These are phyloP conservation scores for Hoplostethus atlanticus DNA, from an alignment of 2,797 vertebrate species.

Conservation along the genomic window DNA sequence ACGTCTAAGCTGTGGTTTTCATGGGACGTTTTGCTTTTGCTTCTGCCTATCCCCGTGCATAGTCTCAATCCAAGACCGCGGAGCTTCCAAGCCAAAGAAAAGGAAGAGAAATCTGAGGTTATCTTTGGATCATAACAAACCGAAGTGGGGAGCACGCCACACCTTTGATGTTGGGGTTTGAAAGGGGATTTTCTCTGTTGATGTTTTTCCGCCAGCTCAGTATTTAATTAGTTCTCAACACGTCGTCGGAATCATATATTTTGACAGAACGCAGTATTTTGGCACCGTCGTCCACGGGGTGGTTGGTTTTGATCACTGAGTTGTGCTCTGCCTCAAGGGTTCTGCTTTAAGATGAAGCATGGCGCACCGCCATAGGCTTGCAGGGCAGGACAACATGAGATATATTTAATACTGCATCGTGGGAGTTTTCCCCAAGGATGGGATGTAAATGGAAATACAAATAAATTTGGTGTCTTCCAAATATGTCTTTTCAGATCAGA, in stretches of 20 bases:
- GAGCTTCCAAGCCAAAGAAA: constrained; percentile 44
- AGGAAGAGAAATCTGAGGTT: constrained; percentile 42
- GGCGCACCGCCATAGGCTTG: constrained; percentile 57
- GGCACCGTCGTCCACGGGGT: constrained; percentile 45
- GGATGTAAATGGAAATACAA: constrained; percentile 42
- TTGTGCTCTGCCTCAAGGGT: constrained; percentile 59
- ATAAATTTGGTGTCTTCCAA: constrained; percentile 46
- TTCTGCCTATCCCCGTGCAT: constrained; percentile 4
- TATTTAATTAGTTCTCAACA: constrained; percentile 80
- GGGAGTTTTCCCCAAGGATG: constrained; percentile 56
- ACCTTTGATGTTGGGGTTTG: constrained; percentile 66
- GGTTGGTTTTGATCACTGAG: constrained; percentile 69
- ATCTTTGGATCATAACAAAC: constrained; percentile 73
- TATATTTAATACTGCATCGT: constrained; percentile 63
- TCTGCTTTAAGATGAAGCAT: constrained; percentile 64
- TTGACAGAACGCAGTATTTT: constrained; percentile 71
- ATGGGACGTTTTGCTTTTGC: constrained; percentile 48
- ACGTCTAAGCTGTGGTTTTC: constrained; percentile 36
- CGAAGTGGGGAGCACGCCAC: constrained; percentile 61
- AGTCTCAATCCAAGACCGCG: constrained; percentile 32
- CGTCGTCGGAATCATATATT: constrained; percentile 70
- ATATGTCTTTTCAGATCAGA: constrained; percentile 35
- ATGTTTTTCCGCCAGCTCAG: constrained; percentile 66
- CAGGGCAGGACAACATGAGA: constrained; percentile 49
- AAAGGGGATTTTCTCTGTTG: constrained; percentile 74